A percentile compares a stretch with the other conserved stretches of the same genome.
phyloP scores from a whole-genome alignment of 2,113 vertebrate species.

The Perca fluviatilis region DNA sequence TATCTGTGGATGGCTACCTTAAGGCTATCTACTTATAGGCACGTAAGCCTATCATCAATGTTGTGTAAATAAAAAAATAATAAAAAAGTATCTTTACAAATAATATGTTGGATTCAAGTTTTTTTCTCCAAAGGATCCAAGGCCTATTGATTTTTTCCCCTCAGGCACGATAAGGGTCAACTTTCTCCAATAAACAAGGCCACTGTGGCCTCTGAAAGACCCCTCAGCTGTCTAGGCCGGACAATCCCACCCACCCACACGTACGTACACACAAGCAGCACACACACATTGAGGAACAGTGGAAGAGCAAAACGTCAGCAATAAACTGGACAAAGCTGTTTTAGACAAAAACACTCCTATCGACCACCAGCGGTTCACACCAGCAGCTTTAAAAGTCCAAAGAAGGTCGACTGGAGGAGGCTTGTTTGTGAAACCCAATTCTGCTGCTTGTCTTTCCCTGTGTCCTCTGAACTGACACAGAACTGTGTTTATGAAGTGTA shows the following conservation, averaged over 20 bases:
- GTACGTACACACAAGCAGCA: slow-evolving; percentile 45
- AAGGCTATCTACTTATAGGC: too few species aligned
- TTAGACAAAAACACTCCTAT: slow-evolving; percentile 75
- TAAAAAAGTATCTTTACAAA: too few species aligned
- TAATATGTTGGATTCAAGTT: too few species aligned
- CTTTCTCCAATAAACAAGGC: slow-evolving; percentile 82
- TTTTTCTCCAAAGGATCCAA: slow-evolving; percentile 68
- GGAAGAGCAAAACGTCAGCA: slow-evolving; percentile 64
- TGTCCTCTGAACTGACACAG: slow-evolving; percentile 42
- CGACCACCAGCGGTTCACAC: slow-evolving; percentile 68
- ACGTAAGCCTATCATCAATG: too few species aligned
- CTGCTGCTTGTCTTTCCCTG: slow-evolving; percentile 37
- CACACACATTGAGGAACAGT: slow-evolving; percentile 24
- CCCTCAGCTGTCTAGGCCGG: slow-evolving; percentile 70
- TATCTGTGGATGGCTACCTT: too few species aligned
- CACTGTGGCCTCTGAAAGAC: slow-evolving; percentile 75
- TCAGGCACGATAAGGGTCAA: slow-evolving; percentile 79
- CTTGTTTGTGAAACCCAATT: slow-evolving; percentile 50
- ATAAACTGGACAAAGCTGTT: slow-evolving; percentile 77
- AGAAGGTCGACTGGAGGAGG: slow-evolving; percentile 57
- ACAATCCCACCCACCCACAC: slow-evolving; percentile 59
- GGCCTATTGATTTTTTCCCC: slow-evolving; percentile 79
- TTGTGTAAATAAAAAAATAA: too few species aligned
- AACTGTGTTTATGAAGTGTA: slow-evolving; percentile 34
- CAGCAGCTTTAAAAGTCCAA: slow-evolving; percentile 68